Conservation (phyloP, 2,797 vertebrate genomes). For the Rhynchotus rufescens region DNA sequence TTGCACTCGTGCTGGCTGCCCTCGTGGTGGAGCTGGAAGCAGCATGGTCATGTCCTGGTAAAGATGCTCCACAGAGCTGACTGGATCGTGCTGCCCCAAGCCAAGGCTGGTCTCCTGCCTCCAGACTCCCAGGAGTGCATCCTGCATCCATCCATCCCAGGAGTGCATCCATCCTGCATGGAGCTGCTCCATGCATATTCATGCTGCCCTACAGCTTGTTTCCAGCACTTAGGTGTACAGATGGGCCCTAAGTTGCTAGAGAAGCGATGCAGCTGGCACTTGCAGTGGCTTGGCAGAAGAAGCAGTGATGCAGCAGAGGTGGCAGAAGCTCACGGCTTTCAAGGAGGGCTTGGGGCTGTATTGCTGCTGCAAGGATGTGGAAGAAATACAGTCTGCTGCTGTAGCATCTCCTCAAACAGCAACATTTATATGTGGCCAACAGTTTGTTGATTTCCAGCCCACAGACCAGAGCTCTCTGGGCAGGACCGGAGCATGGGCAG, state of each 20-base stretch:
- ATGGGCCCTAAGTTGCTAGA: neutral
- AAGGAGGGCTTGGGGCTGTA: neutral
- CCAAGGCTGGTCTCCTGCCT: neutral
- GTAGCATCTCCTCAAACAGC: neutral
- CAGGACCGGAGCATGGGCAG: fast-evolving
- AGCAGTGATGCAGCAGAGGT: neutral
- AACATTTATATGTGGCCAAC: neutral
- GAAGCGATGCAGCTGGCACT: neutral
- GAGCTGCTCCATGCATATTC: too few species aligned
- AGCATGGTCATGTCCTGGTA: neutral
- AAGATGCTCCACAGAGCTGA: fast-evolving
- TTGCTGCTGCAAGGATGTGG: neutral
- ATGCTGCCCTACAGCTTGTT: neutral
- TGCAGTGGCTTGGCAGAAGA: neutral
- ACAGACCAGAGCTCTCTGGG: neutral
- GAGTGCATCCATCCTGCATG: neutral
- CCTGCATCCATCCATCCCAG: neutral
- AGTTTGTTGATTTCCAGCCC: neutral
- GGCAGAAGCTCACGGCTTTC: neutral
- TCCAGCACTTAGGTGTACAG: neutral
- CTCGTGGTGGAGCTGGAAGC: neutral
- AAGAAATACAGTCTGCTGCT: neutral
- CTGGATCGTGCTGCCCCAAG: neutral
- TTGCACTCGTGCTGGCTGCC: neutral
- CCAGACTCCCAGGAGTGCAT: neutral